Conservation (phyloP, 2,113 vertebrate species). For the Tauraco erythrolophus region DNA sequence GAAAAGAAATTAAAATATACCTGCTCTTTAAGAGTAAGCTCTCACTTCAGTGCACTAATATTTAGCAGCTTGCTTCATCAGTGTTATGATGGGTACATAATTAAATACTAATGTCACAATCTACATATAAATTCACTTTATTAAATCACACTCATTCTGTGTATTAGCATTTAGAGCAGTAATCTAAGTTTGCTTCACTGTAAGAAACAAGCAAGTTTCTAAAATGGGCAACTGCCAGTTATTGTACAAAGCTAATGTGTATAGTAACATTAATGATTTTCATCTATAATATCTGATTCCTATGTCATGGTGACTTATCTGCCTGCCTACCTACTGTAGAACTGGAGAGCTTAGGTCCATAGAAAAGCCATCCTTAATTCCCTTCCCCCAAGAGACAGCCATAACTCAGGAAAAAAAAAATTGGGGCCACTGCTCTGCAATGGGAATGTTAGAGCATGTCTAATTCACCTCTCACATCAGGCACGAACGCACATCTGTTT, state of each 20-base stretch:
- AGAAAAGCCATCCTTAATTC: not conserved
- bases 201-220: slow-evolving; percentile 7
- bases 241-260: not conserved
- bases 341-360: not conserved
- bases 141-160: not conserved
- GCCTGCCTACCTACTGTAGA: not conserved
- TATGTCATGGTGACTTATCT: not conserved
- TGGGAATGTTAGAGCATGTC: not conserved
- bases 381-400: not conserved
- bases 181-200: not conserved
- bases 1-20: slow-evolving; percentile 7
- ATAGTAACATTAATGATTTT: not conserved
- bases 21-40: not conserved
- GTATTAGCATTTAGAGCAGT: slow-evolving; percentile 9
- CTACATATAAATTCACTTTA: slow-evolving; percentile 45
- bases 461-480: not conserved
- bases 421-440: not conserved
- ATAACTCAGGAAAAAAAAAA: not conserved
- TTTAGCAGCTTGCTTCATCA: slow-evolving; percentile 24
- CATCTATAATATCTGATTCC: no score
- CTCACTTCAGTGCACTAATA: not conserved
- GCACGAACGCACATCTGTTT: not conserved
- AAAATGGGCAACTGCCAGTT: not conserved
- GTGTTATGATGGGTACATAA: slow-evolving; percentile 2
- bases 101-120: slow-evolving; percentile 55